phyloP scores from a whole-genome alignment of 2,888 invertebrate genomes.

The Netelia inedita region DNA sequence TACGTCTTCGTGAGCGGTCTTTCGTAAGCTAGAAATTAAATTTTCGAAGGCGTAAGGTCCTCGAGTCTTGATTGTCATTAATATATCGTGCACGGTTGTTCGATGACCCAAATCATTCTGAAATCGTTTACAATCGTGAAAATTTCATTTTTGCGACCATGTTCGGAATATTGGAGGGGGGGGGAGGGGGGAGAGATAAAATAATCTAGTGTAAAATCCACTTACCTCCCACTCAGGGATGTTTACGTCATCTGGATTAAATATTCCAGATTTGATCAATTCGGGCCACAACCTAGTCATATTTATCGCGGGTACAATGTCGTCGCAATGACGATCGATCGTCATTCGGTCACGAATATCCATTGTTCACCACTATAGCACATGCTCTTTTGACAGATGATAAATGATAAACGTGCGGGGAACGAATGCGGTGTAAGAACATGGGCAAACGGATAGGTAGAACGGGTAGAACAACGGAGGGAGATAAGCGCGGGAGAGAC shows the following conservation, averaged over 20 bases:
- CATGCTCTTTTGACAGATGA: conserved; percentile 10
- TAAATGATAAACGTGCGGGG: not conserved
- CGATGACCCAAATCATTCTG: conserved; percentile 72
- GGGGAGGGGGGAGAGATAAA: not conserved
- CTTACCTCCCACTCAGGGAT: conserved; percentile 79
- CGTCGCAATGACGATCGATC: conserved; percentile 75
- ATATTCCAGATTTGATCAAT: conserved; percentile 79
- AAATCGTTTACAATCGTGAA: conserved; percentile 34
- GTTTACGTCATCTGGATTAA: conserved; percentile 79
- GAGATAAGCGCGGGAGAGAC: conserved; percentile 12
- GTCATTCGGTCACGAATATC: conserved; percentile 75
- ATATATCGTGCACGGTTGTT: conserved; percentile 75
- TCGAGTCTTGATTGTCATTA: conserved; percentile 78
- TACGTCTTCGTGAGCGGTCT: conserved; percentile 75
- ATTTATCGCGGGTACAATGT: conserved; percentile 72
- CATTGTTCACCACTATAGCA: conserved; percentile 71
- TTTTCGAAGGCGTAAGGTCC: conserved; percentile 81
- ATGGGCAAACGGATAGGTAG: not conserved
- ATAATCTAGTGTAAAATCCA: not conserved
- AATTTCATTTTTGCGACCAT: not conserved
- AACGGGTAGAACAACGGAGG: not conserved
- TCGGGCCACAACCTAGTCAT: conserved; percentile 77
- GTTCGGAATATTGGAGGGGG: not conserved
- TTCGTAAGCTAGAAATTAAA: conserved; percentile 75
- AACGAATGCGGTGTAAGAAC: not conserved